Percentiles rank a stretch among this genome's conserved stretches.
Conservation (phyloP, 2,888 invertebrate species). For the Rhaphigaster nebulosa region DNA sequence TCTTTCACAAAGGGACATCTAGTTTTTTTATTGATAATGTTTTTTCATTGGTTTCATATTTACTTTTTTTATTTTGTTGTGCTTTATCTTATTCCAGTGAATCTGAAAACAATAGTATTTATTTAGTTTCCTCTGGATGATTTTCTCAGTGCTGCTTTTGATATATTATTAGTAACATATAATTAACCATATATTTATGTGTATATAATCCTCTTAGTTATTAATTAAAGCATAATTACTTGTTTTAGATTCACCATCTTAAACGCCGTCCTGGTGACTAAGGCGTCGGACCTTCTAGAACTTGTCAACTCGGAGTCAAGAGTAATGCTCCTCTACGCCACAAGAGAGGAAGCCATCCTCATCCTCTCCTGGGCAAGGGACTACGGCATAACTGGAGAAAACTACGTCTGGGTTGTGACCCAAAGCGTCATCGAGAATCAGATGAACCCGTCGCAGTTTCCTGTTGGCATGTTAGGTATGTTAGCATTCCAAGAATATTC, state of each 20-base stretch:
- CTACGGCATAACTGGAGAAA: constrained; percentile 86
- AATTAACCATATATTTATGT: too few relatives aligned
- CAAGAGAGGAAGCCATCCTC: constrained; percentile 86
- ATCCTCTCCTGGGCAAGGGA: constrained; percentile 84
- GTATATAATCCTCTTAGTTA: too few relatives aligned
- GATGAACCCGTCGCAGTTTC: constrained; percentile 82
- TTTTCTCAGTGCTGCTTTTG: too few relatives aligned
- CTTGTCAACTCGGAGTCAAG: constrained; percentile 91
- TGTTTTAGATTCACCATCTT: constrained; percentile 82
- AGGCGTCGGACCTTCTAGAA: constrained; percentile 82
- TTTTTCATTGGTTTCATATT: too few relatives aligned
- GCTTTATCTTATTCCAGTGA: too few relatives aligned
- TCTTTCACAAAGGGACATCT: too few relatives aligned
- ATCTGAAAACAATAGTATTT: too few relatives aligned
- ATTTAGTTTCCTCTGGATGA: too few relatives aligned
- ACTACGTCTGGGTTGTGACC: constrained; percentile 97
- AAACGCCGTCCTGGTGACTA: constrained; percentile 87
- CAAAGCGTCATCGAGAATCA: constrained; percentile 91
- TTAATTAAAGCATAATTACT: background rate
- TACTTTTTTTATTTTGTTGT: too few relatives aligned
- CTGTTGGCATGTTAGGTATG: constrained; percentile 92
- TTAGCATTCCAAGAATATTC: constrained; percentile 63
- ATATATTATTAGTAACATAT: too few relatives aligned
- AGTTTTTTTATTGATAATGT: too few relatives aligned
- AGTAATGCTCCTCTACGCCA: constrained; percentile 93